Base-by-base conservation (phyloP, 2,113 vertebrate genomes). In the Gavialis gangeticus region DNA sequence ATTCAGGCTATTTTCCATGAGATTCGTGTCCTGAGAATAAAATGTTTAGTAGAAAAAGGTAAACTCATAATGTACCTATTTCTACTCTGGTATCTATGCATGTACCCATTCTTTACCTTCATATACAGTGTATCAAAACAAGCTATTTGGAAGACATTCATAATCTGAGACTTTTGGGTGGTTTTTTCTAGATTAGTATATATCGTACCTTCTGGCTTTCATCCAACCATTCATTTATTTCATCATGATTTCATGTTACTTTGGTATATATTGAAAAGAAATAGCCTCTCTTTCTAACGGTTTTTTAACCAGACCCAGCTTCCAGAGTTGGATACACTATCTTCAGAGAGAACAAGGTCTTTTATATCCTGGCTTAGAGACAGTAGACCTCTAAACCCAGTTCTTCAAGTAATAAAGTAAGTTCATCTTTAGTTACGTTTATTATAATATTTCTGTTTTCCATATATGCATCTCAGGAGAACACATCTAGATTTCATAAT, bases 341-440 rank as follows among this genome's bases (percentile, higher is more conserved):
- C 98, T 84, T 99, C 99, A 8, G 98, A 99, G 97, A 98, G 99
- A 93, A 95, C 98, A 11, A 97, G 98, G 89, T 98, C 98, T 46
- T 99, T 99, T 96, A 95, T 99, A 84, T 98, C 98, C 88, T 99
- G 99, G 99, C 99, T 99, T 88, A 98, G 98, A 98, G 99, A 99
- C 60, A 98, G 96, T 82, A 91, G 99, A 96, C 98, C 99, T 3
- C 98, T 99, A 96, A 98, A 97, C 96, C 98, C 98, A 24, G 91
- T 98, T 59, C 95, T 99, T 80, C 98, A 99, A 69, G 92, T 99
- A 75, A 90, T 99, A 96, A 99, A 99, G 99, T 99, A 98, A 98
- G 99, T 98, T 67, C 78, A 66, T 83, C 11, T 71, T 2, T 30
- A 64, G 55, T 21, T 69, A 75, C 46, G n/a, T 22, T 84, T 57